Evolutionary conservation across 2,113 vertebrate genomes (phyloP).

Genomic region (Cyphomyrus plagiostoma): DNA sequence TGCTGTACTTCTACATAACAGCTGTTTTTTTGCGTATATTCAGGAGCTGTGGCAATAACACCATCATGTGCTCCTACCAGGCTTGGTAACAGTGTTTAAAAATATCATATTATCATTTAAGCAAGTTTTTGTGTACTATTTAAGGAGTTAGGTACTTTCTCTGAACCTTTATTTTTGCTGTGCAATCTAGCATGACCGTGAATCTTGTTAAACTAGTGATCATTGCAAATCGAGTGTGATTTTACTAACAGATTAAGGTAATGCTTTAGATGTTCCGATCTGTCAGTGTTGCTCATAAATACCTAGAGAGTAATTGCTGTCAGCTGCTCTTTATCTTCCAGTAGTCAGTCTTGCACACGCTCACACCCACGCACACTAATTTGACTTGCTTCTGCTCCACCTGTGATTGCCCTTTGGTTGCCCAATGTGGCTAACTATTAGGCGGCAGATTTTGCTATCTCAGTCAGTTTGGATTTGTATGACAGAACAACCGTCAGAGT

Average conservation of each 20-base stretch:
- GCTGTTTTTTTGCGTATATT: background rate
- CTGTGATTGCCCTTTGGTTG: background rate
- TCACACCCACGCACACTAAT: background rate
- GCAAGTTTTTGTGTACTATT: background rate
- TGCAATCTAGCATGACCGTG: background rate
- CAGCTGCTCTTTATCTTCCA: background rate
- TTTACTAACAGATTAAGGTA: background rate
- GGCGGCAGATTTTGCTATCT: background rate
- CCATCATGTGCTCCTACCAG: background rate
- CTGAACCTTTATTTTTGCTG: background rate
- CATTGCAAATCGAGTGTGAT: background rate
- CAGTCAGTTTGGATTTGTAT: background rate
- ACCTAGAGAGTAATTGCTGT: background rate
- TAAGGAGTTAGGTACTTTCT: background rate
- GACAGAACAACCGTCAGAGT: background rate
- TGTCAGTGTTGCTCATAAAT: background rate
- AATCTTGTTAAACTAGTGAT: background rate
- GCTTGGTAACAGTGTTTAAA: background rate
- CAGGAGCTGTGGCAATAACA: background rate
- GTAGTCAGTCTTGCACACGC: background rate
- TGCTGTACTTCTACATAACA: background rate
- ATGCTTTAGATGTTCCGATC: background rate
- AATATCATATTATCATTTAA: background rate
- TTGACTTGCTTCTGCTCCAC: background rate
- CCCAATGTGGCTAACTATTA: background rate